Percentiles rank a stretch among this genome's conserved stretches.
These are phyloP conservation scores for Drosophila biarmipes DNA, from an alignment of 1,140 invertebrate genomes.

Conservation along the genomic window DNA sequence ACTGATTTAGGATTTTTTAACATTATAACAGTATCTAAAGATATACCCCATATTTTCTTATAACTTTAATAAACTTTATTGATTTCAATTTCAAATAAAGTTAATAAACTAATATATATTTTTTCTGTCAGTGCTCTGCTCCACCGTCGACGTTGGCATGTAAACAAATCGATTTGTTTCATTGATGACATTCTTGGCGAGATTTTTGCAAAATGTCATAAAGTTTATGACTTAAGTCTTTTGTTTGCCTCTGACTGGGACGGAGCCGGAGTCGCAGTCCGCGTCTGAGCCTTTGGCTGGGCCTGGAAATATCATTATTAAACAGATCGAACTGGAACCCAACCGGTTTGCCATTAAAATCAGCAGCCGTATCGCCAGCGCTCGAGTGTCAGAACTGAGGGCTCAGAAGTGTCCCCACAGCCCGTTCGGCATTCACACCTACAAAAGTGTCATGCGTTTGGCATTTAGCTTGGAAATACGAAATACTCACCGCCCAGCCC, in stretches of 20 bases:
- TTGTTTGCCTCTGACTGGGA: slow-evolving; percentile 63
- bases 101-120: background rate
- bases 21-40: too few species aligned
- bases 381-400: slow-evolving; percentile 17
- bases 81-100: too few species aligned
- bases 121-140: background rate
- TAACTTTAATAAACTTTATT: too few species aligned
- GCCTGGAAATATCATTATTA: slow-evolving; percentile 79
- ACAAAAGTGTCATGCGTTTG: slow-evolving; percentile 83
- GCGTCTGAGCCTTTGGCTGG: slow-evolving; percentile 12
- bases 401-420: slow-evolving; percentile 55
- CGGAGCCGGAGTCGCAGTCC: slow-evolving; percentile 10
- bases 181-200: slow-evolving; percentile 84
- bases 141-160: slow-evolving; percentile 60
- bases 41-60: too few species aligned
- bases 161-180: slow-evolving; percentile 85
- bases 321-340: slow-evolving; percentile 59
- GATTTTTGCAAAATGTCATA: slow-evolving; percentile 84
- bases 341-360: slow-evolving; percentile 63
- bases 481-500: slow-evolving; percentile 22
- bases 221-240: slow-evolving; percentile 85
- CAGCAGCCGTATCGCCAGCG: slow-evolving; percentile 5
- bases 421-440: slow-evolving; percentile 78
- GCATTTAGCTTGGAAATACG: slow-evolving; percentile 59
- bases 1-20: too few species aligned